Conservation (phyloP, 2,888 invertebrate genomes). For the Hemistola chrysoprasaria region DNA sequence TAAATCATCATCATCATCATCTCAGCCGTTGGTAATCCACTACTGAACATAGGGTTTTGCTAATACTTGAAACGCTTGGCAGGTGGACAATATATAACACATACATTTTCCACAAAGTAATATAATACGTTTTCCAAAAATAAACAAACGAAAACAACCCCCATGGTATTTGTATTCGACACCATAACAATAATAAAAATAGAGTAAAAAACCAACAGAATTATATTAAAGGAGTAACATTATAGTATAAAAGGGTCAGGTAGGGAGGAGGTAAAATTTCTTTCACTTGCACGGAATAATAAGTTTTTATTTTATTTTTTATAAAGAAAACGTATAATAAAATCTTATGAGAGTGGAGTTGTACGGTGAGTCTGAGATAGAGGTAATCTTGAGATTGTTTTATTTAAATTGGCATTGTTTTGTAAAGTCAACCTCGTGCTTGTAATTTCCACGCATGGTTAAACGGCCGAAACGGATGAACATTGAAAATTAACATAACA, state of each 20-base stretch:
- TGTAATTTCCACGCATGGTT: too few species aligned
- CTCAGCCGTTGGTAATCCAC: too few species aligned
- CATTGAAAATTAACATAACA: too few species aligned
- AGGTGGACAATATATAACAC: too few species aligned
- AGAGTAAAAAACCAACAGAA: slow-evolving; percentile 37
- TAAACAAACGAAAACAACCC: slow-evolving; percentile 40
- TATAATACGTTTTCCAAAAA: slow-evolving; percentile 2
- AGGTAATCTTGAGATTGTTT: slow-evolving; percentile 12
- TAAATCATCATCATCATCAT: too few species aligned
- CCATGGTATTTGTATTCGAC: slow-evolving; percentile 54
- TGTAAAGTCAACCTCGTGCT: too few species aligned
- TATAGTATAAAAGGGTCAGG: slow-evolving; percentile 27
- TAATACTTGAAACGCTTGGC: too few species aligned
- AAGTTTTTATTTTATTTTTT: slow-evolving; percentile 17
- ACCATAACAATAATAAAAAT: slow-evolving; percentile 50
- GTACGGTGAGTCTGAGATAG: slow-evolving; percentile 4
- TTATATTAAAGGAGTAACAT: slow-evolving; percentile 35
- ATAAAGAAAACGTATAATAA: slow-evolving; percentile 13
- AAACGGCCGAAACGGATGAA: too few species aligned
- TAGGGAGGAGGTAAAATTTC: slow-evolving; percentile 3
- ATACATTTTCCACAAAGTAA: not conserved
- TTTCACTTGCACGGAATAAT: slow-evolving; percentile 4
- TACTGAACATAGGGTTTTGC: too few species aligned
- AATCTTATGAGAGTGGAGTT: slow-evolving; percentile 11
- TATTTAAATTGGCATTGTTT: slow-evolving; percentile 3